Conservation (phyloP, 2,113 vertebrate genomes). For the Brachypodius melanocephalos region DNA sequence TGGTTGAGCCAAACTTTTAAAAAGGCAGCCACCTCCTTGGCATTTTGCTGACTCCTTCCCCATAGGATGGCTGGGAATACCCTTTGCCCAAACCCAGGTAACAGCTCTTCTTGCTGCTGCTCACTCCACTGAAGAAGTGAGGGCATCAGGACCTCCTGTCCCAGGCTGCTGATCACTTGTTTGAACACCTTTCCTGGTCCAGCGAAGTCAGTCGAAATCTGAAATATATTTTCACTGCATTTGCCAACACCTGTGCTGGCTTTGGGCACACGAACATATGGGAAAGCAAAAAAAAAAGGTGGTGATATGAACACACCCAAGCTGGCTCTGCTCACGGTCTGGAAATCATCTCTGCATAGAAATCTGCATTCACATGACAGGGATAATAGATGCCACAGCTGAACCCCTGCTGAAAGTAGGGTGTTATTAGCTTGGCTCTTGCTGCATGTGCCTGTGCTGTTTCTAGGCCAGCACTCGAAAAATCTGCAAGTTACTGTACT, state of each 20-base stretch:
- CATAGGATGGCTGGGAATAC: rapidly evolving
- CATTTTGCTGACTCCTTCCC: not conserved
- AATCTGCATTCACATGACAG: slow-evolving; percentile 44
- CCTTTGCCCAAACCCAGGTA: not conserved
- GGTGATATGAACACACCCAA: not conserved
- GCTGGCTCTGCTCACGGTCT: slow-evolving; percentile 1
- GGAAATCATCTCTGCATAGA: slow-evolving; percentile 33
- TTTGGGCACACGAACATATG: not conserved
- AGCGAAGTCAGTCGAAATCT: not conserved
- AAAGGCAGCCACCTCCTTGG: not conserved
- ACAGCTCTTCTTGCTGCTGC: not conserved
- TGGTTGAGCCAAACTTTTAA: not conserved
- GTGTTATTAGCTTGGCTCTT: slow-evolving; percentile 46
- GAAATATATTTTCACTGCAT: not conserved
- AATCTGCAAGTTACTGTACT: slow-evolving; percentile 29
- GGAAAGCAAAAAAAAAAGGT: not conserved
- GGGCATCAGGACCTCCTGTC: not conserved
- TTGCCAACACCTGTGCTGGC: not conserved
- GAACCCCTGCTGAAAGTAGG: slow-evolving; percentile 41
- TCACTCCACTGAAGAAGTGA: not conserved
- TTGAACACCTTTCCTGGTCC: not conserved
- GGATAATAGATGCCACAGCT: slow-evolving; percentile 40
- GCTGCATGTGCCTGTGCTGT: slow-evolving; percentile 21
- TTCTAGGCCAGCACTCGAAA: slow-evolving; percentile 46
- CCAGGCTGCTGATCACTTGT: not conserved